Conservation (phyloP, 37 sponge, comb jelly and placozoan genomes). For the Cliona cf. orientalis region DNA sequence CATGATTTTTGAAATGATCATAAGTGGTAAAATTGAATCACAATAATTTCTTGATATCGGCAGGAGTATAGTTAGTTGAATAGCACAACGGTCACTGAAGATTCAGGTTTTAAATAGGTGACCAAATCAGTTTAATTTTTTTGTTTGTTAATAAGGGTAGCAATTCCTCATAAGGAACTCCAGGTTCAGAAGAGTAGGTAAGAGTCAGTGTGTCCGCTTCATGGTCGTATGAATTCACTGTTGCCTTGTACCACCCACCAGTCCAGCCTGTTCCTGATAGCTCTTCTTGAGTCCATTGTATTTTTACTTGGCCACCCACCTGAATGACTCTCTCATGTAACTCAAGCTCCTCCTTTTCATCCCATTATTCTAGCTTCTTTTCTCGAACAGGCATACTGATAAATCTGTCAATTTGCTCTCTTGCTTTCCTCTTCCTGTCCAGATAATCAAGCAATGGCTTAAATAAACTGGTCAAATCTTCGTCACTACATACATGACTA, state of each 20-base stretch:
- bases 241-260: neutral
- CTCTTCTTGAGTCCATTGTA: neutral
- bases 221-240: neutral
- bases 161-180: neutral
- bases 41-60: too few species aligned
- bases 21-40: too few species aligned
- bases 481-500: neutral
- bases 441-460: conserved; percentile 1
- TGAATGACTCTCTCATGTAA: neutral
- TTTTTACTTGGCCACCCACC: conserved; percentile 3
- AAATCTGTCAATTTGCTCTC: too few species aligned
- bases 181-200: neutral
- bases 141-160: neutral
- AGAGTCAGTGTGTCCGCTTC: conserved; percentile 9
- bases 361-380: too few species aligned
- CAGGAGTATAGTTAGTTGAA: too few species aligned
- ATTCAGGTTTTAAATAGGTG: neutral
- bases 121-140: conserved; percentile 2
- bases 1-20: too few species aligned
- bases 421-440: too few species aligned
- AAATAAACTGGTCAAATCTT: neutral
- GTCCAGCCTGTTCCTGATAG: conserved; percentile 4
- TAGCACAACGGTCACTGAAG: too few species aligned
- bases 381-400: too few species aligned
- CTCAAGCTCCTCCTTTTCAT: too few species aligned